Base-by-base conservation (phyloP, 2,797 vertebrate species). In the Lagothrix lagotricha region DNA sequence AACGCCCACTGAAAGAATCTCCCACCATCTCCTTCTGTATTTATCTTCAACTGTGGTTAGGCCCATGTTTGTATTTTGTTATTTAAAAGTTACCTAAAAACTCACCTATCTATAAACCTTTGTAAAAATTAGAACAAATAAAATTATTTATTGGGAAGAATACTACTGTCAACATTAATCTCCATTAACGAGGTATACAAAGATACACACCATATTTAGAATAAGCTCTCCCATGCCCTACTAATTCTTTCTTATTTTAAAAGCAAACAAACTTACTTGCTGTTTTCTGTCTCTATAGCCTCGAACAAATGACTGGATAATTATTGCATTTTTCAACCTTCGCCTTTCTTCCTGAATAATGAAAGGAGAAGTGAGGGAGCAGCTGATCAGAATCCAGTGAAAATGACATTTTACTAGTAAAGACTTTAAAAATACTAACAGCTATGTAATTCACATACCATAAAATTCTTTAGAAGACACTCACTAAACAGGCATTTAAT, bases 241-340 rank as follows among this genome's bases (percentile, higher is more conserved):
- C 36, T 20, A 50, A 22, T n/a, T 84, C 88, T 92, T 13, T 58
- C 58, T 67, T 58, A 41, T 58, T 80, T 89, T 64, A 89, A 85
- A 46, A 85, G 19, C 46, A 39, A 84, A 24, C 50, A 88, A 93
- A 98, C 98, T 94, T 98, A 99, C 99, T 98, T 99, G 99, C 96
- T 99, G 99, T 98, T 99, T 99, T 97, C 99, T 99, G 98, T 99
- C 99, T 98, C 99, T 99, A 97, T 99, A 99, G 28, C 99, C 99
- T 92, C 99, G 99, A 93, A 99, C 99, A 98, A 99, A 99, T 33
- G 99, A 99, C 98, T 99, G 99, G 97, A 99, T 99, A 96, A 99
- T 99, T 97, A 99, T 98, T 94, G 99, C 99, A 98, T 99, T 99
- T 99, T 99, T 99, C 98, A 99, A 98, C 90, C 99, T 99, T 98